phyloP scores from a whole-genome alignment of 1,140 invertebrate species.

The Drosophila obscura region DNA sequence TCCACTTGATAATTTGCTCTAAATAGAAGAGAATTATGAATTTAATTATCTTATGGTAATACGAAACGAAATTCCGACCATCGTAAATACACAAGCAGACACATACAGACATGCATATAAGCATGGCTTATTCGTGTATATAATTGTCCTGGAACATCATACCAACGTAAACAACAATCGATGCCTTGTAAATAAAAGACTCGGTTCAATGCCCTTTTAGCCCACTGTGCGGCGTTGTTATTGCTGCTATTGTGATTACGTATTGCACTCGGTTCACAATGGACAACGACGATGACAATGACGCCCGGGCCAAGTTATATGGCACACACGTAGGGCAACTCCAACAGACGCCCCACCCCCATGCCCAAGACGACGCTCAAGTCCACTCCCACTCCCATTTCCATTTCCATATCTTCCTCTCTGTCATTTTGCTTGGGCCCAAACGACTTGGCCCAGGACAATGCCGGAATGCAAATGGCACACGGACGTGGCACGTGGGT shows the following conservation, averaged over 20 bases:
- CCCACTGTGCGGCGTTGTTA: constrained; percentile 21
- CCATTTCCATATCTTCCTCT: background rate
- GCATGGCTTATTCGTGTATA: no score
- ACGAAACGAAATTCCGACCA: no score
- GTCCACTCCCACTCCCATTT: background rate
- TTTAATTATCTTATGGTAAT: no score
- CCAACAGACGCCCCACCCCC: constrained; percentile 25
- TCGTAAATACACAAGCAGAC: no score
- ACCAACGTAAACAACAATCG: no score
- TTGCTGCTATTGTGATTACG: constrained; percentile 68
- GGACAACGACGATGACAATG: constrained; percentile 51
- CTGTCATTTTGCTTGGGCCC: constrained; percentile 4
- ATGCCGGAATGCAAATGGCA: constrained; percentile 76
- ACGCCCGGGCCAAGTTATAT: constrained; percentile 65
- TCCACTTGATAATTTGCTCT: no score
- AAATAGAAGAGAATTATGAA: no score
- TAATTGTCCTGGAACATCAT: no score
- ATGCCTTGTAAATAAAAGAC: background rate
- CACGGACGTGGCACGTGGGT: constrained; percentile 62
- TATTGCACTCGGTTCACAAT: constrained; percentile 57
- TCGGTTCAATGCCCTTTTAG: background rate
- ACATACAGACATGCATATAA: no score
- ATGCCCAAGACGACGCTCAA: background rate
- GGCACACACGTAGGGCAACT: constrained; percentile 66
- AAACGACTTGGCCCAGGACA: constrained; percentile 61